These are phyloP conservation scores for Caenorhabditis sp. DNA, from an alignment of 2,888 invertebrate species.

Conservation along the genomic window DNA sequence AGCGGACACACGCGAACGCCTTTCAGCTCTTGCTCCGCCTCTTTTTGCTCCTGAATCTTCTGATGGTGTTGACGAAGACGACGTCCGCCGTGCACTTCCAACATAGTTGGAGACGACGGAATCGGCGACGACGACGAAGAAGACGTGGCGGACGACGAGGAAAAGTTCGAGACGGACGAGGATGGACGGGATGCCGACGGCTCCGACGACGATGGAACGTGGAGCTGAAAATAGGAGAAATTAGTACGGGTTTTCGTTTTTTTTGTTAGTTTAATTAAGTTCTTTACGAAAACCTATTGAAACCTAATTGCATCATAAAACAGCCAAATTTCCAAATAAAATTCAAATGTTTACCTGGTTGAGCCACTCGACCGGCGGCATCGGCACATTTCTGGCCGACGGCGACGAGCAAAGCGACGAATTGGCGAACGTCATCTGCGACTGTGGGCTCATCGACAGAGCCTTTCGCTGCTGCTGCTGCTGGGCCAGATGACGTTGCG, in stretches of 20 bases:
- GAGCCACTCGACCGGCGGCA: slow-evolving; percentile 52
- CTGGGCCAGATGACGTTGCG: neutral
- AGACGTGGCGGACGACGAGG: slow-evolving; percentile 29
- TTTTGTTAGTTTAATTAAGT: too few species aligned
- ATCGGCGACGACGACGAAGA: too few species aligned
- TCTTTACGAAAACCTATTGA: too few species aligned
- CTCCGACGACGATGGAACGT: slow-evolving; percentile 1
- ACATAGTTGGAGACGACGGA: too few species aligned
- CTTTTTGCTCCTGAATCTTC: neutral
- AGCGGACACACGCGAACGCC: slow-evolving; percentile 67
- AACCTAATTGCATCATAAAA: too few species aligned
- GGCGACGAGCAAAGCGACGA: slow-evolving; percentile 44
- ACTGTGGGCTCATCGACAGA: slow-evolving; percentile 50
- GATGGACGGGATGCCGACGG: slow-evolving; percentile 30
- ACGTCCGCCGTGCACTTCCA: too few species aligned
- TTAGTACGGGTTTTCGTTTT: neutral
- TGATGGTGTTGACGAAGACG: too few species aligned
- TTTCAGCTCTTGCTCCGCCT: neutral
- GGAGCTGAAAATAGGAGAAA: slow-evolving; percentile 10
- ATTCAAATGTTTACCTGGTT: slow-evolving; percentile 16
- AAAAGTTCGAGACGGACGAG: slow-evolving; percentile 15
- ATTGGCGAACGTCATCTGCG: slow-evolving; percentile 23
- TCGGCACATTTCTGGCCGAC: slow-evolving; percentile 49
- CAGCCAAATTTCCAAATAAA: neutral
- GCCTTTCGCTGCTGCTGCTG: slow-evolving; percentile 33